phyloP scores from a whole-genome alignment of 2,888 invertebrate species.

The Mimachlamys varia region DNA sequence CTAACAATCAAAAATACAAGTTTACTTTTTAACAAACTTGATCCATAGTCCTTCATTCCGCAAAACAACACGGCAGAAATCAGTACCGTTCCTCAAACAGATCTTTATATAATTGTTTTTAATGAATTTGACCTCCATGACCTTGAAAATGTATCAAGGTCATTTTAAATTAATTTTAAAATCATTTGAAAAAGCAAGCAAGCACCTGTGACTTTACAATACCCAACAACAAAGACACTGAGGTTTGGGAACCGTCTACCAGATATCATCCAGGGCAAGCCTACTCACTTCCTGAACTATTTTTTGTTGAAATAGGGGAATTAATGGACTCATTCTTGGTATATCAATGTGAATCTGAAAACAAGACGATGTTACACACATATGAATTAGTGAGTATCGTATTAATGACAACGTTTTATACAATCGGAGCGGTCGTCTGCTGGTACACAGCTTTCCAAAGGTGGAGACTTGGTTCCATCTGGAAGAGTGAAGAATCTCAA shows the following conservation, averaged over 20 bases:
- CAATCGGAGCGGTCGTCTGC: neutral
- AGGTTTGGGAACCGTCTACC: neutral
- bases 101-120: too few relatives aligned
- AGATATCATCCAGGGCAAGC: neutral
- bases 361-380: neutral
- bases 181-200: neutral
- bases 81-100: too few relatives aligned
- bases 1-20: neutral
- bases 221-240: neutral
- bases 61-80: too few relatives aligned
- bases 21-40: too few relatives aligned
- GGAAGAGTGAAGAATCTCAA: too few relatives aligned
- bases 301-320: slow-evolving; percentile 97
- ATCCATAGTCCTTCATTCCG: too few relatives aligned
- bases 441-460: too few relatives aligned
- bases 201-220: neutral
- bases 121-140: too few relatives aligned
- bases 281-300: slow-evolving; percentile 88
- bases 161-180: neutral
- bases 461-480: too few relatives aligned
- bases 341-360: slow-evolving; percentile 97
- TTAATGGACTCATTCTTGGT: slow-evolving; percentile 98
- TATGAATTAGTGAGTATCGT: neutral
- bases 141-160: too few relatives aligned
- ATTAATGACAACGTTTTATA: neutral